A percentile compares a stretch with the other conserved stretches of the same genome.
Conservation (phyloP, 2,888 invertebrate genomes). For the Pantelozetes paolii region DNA sequence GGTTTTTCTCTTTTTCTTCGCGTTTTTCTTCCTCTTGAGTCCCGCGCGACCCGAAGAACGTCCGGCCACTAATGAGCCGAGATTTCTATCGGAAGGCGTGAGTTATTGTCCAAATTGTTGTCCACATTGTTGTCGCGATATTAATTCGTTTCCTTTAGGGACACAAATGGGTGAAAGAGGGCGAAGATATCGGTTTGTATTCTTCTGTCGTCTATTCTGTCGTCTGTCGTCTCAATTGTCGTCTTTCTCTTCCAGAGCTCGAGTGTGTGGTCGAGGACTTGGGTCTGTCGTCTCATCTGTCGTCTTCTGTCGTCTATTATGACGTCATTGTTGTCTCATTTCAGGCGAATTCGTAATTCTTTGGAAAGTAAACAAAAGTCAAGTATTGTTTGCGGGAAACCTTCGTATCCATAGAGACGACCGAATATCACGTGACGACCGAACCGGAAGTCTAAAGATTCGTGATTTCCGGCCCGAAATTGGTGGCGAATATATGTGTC, state of each 20-base stretch:
- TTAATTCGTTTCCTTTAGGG: background rate
- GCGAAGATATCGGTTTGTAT: background rate
- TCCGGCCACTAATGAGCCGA: constrained; percentile 22
- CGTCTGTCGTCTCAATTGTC: too few relatives aligned
- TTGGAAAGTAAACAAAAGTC: constrained; percentile 1
- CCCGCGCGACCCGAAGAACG: too few relatives aligned
- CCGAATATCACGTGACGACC: background rate
- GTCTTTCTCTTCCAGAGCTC: background rate
- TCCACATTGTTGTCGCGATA: background rate
- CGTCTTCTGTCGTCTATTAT: background rate
- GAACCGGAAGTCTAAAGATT: background rate
- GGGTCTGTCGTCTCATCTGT: background rate
- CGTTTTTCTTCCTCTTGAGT: too few relatives aligned
- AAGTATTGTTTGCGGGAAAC: constrained; percentile 11
- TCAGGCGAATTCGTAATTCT: constrained; percentile 18
- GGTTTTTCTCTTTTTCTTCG: too few relatives aligned
- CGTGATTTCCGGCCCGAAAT: background rate
- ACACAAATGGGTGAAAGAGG: background rate
- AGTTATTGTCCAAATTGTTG: background rate
- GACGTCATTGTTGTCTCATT: background rate
- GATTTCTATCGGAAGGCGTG: constrained; percentile 35
- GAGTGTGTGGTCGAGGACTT: background rate
- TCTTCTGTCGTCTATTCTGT: background rate
- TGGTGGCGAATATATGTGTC: background rate
- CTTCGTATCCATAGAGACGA: constrained; percentile 10